A percentile compares a stretch with the other conserved stretches of the same genome.
Conservation (phyloP, 2,797 vertebrate genomes). For the Catharus ustulatus region DNA sequence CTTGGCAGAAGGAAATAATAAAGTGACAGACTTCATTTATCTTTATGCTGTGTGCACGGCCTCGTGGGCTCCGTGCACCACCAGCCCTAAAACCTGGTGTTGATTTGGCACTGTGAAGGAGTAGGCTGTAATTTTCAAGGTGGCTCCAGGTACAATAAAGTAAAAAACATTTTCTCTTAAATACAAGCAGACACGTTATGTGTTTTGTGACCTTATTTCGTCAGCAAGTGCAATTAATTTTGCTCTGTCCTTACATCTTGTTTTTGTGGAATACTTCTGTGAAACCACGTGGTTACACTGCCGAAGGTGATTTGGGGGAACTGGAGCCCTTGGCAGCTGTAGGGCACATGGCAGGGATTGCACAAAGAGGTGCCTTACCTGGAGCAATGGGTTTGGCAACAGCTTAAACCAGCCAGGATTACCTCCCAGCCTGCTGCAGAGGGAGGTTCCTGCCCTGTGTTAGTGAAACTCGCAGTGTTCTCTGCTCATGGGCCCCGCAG, state of each 20-base stretch:
- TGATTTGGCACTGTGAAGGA: neutral
- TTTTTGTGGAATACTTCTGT: neutral
- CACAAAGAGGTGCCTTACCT: neutral
- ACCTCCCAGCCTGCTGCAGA: neutral
- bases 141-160: neutral
- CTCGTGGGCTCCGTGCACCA: neutral
- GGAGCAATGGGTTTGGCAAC: neutral
- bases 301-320: neutral
- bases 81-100: neutral
- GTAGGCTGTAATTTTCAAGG: constrained; percentile 20
- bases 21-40: constrained; percentile 60
- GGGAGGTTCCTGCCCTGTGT: neutral
- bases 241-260: neutral
- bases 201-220: neutral
- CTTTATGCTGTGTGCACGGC: neutral
- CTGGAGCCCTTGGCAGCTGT: neutral
- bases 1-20: constrained; percentile 61
- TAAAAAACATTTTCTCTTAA: neutral
- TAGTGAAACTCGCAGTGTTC: rapidly evolving
- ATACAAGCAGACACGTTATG: rapidly evolving
- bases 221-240: neutral
- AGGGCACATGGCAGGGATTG: rapidly evolving
- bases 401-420: neutral
- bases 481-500: rapidly evolving
- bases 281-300: rapidly evolving